Base-by-base conservation (phyloP, 2,113 vertebrate species). In the Mirounga angustirostris region DNA sequence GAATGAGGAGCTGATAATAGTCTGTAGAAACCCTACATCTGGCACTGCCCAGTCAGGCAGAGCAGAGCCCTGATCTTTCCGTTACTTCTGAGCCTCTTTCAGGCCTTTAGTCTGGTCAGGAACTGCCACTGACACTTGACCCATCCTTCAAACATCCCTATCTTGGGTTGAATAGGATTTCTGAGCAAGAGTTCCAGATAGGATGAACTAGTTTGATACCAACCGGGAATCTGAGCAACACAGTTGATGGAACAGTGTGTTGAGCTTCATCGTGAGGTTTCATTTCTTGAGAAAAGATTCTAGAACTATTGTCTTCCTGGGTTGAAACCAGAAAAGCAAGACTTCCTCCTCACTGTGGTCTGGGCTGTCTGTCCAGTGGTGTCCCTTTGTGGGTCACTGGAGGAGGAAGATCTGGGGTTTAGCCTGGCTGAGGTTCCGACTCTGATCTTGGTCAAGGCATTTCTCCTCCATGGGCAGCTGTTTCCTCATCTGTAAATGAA, bases 241-340 rank as follows among this genome's bases (percentile, higher is more conserved):
- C 4, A 0, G 43, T n/a, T 36, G 14, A 22, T 59, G 59, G 46
- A 21, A 63, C 24, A 52, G 21, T 3, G 4, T 19, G 0, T 71
- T 79, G 74, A 33, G 36, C 76, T 92, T 96, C 74, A 14, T 56
- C 36, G 3, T 24, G 88, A 74, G 36, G 26, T 52, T 80, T 83
- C 24, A n/a, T 89, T 92, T 90, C 56, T 95, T 90, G 40, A 81
- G 89, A 86, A 95, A 86, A 93, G 18, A 76, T 30, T 71, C 15
- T n/a, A 50, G 73, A 86, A 79, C 54, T 58, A 9, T 63, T 84
- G 10, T 40, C 81, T 93, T 81, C 18, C 26, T 86, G 36, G n/a
- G 69, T 13, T 58, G 79, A 85, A 91, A 79, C n/a, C 76, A 67
- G 71, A 81, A 92, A 67, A 87, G 21, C 18, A 80, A 79, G 43